These are phyloP conservation scores for Epinotia brunnichana DNA, from an alignment of 2,888 invertebrate species.

Conservation along the genomic window DNA sequence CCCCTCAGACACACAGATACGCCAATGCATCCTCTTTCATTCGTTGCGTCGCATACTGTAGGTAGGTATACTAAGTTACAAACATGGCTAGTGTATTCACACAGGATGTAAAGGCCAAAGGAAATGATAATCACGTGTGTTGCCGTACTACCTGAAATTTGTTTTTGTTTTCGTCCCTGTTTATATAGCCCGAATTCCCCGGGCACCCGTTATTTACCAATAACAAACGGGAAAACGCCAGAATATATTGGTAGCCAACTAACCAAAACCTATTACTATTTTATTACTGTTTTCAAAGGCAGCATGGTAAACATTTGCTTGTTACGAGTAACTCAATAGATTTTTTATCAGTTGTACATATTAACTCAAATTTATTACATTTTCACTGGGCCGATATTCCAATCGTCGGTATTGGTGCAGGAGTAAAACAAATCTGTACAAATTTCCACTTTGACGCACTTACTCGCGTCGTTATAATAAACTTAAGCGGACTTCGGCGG, in stretches of 20 bases:
- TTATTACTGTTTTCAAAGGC: background rate
- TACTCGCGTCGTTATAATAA: too few relatives aligned
- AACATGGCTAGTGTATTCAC: background rate
- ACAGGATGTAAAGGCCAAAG: background rate
- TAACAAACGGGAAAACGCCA: slow-evolving; percentile 8
- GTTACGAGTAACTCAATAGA: too few relatives aligned
- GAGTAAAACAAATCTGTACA: too few relatives aligned
- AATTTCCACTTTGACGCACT: too few relatives aligned
- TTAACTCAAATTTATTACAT: too few relatives aligned
- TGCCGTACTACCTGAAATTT: background rate
- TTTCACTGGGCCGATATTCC: too few relatives aligned
- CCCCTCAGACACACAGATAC: too few relatives aligned
- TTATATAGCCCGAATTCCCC: background rate
- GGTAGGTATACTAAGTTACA: background rate
- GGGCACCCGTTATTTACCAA: slow-evolving; percentile 23
- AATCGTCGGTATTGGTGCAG: too few relatives aligned
- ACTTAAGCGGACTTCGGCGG: too few relatives aligned
- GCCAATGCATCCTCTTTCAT: too few relatives aligned
- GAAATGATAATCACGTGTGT: background rate
- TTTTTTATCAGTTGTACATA: too few relatives aligned
- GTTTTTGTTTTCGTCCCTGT: slow-evolving; percentile 31
- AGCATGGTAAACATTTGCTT: background rate
- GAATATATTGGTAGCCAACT: background rate
- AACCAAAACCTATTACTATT: slow-evolving; percentile 3
- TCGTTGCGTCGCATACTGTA: too few relatives aligned